These are phyloP conservation scores for Brachionus rubens DNA, from an alignment of 1,140 invertebrate species.

Conservation along the genomic window DNA sequence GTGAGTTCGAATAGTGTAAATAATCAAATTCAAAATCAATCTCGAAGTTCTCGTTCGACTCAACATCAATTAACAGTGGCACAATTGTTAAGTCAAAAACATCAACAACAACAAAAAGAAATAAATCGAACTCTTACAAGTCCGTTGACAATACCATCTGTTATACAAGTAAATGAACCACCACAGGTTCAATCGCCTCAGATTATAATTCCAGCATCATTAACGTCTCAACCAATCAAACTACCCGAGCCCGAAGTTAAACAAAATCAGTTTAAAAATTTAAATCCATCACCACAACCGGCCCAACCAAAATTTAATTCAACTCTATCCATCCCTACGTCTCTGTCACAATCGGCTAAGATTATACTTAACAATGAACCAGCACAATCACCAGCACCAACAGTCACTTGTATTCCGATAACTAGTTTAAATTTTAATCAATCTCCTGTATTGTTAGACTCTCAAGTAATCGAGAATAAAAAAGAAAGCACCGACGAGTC, in stretches of 20 bases:
- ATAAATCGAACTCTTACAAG: neutral
- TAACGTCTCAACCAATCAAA: neutral
- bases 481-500: neutral
- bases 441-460: neutral
- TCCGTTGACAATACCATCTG: neutral
- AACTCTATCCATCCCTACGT: neutral
- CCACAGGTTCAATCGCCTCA: neutral
- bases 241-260: neutral
- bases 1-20: neutral
- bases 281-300: neutral
- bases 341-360: neutral
- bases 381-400: neutral
- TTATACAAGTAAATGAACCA: neutral
- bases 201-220: slow-evolving; percentile 9
- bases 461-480: neutral
- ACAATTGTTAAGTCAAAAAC: slow-evolving; percentile 37
- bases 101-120: slow-evolving; percentile 38
- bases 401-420: neutral
- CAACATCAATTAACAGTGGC: slow-evolving; percentile 44
- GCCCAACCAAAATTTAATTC: neutral
- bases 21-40: neutral
- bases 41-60: neutral
- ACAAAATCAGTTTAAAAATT: neutral
- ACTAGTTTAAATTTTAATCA: neutral
- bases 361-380: neutral